Evolutionary conservation across 2,888 invertebrate species (phyloP).

Genomic region (Drosophila imparisetae): DNA sequence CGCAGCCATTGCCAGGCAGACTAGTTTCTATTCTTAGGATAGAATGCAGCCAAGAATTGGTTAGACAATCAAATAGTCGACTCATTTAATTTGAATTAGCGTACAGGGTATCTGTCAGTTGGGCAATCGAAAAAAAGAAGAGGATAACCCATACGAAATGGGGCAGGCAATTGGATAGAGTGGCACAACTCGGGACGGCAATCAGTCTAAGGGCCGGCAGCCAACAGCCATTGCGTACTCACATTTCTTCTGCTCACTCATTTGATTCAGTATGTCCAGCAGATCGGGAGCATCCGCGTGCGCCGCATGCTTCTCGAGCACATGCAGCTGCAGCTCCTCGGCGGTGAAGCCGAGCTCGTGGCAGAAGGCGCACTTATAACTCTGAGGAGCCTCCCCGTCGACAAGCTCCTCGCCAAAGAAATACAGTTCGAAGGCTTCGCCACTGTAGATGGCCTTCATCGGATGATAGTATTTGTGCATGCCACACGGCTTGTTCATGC

Average conservation of each 20-base stretch:
- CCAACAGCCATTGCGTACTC: slow-evolving; percentile 30
- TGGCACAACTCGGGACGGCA: slow-evolving; percentile 30
- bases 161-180: slow-evolving; percentile 64
- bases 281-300: slow-evolving; percentile 47
- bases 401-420: slow-evolving; percentile 53
- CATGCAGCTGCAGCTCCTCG: slow-evolving; percentile 44
- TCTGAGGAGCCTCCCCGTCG: slow-evolving; percentile 58
- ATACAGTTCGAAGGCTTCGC: slow-evolving; percentile 35
- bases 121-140: not conserved
- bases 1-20: not conserved
- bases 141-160: not conserved
- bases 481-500: slow-evolving; percentile 21
- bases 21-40: not conserved
- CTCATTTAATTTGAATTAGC: not conserved
- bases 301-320: slow-evolving; percentile 31
- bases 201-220: slow-evolving; percentile 24
- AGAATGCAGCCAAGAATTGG: not conserved
- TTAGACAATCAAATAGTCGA: not conserved
- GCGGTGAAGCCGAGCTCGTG: slow-evolving; percentile 42
- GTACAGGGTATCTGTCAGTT: not conserved
- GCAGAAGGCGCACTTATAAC: slow-evolving; percentile 57
- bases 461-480: slow-evolving; percentile 64
- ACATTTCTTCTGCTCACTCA: slow-evolving; percentile 40
- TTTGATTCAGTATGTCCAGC: slow-evolving; percentile 43
- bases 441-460: slow-evolving; percentile 59